phyloP scores from a whole-genome alignment of 2,113 vertebrate genomes.

The Lophius piscatorius region DNA sequence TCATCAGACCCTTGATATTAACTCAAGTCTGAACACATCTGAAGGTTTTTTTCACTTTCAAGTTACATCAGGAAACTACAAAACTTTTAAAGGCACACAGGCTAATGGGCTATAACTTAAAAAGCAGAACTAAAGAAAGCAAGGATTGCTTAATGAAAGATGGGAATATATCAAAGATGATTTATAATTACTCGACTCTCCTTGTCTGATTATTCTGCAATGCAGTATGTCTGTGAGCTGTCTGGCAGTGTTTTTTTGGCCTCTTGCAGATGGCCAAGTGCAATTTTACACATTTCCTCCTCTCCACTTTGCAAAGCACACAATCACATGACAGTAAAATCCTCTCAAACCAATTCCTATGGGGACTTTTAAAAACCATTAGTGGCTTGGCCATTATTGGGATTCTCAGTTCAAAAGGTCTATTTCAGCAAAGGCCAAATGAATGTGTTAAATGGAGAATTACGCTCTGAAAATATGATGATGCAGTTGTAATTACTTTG shows the following conservation, averaged over 20 bases:
- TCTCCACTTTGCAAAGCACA: constrained; percentile 61
- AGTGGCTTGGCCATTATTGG: constrained; percentile 61
- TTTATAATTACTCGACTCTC: no score
- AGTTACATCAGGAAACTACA: neutral
- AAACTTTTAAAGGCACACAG: constrained; percentile 6
- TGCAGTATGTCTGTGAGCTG: constrained; percentile 39
- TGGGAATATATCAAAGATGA: no score
- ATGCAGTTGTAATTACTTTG: constrained; percentile 64
- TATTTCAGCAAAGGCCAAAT: constrained; percentile 66
- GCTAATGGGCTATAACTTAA: no score
- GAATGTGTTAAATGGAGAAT: constrained; percentile 71
- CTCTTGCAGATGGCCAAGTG: constrained; percentile 60
- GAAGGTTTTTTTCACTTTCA: constrained; percentile 1
- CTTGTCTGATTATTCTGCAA: no score
- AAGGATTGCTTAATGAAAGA: no score
- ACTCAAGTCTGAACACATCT: neutral
- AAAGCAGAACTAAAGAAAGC: no score
- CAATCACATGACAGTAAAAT: constrained; percentile 65
- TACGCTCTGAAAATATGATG: constrained; percentile 67
- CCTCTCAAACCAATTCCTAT: constrained; percentile 58
- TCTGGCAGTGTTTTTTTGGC: constrained; percentile 44
- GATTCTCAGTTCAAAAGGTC: constrained; percentile 67
- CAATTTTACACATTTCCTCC: constrained; percentile 75
- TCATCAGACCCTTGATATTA: constrained; percentile 6
- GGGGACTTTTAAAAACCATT: constrained; percentile 65